phyloP scores from a whole-genome alignment of 1,140 invertebrate species.

The Solen grandis region DNA sequence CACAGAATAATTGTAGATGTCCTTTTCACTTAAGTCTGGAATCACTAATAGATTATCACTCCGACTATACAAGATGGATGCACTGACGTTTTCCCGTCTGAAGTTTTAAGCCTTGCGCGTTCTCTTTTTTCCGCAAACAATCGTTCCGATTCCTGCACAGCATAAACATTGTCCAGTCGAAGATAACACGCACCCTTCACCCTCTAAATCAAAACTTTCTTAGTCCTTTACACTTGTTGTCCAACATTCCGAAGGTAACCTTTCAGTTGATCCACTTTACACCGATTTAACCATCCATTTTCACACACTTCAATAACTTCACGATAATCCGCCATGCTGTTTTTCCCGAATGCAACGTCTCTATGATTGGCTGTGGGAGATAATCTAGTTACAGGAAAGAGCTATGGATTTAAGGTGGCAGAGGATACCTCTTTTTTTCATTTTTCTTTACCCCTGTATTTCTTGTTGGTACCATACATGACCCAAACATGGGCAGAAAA shows the following conservation, averaged over 20 bases:
- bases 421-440: too few relatives aligned
- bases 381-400: constrained; percentile 35
- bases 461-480: too few relatives aligned
- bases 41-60: background rate
- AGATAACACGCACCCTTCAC: constrained; percentile 21
- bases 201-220: constrained; percentile 5
- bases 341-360: background rate
- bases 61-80: constrained; percentile 21
- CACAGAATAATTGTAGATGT: constrained; percentile 43
- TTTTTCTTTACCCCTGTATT: too few relatives aligned
- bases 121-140: background rate
- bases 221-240: constrained; percentile 26
- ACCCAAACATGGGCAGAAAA: too few relatives aligned
- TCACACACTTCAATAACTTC: constrained; percentile 15
- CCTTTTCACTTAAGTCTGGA: constrained; percentile 38
- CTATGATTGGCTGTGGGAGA: background rate
- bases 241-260: constrained; percentile 2
- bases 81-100: background rate
- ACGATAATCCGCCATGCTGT: constrained; percentile 16
- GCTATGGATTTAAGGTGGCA: too few relatives aligned
- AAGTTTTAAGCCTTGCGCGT: background rate
- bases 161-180: background rate
- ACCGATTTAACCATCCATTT: constrained; percentile 16
- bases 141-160: background rate
- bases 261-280: constrained; percentile 15